Evolutionary conservation across 2,113 vertebrate species (phyloP).

Genomic region (Lynx canadensis): DNA sequence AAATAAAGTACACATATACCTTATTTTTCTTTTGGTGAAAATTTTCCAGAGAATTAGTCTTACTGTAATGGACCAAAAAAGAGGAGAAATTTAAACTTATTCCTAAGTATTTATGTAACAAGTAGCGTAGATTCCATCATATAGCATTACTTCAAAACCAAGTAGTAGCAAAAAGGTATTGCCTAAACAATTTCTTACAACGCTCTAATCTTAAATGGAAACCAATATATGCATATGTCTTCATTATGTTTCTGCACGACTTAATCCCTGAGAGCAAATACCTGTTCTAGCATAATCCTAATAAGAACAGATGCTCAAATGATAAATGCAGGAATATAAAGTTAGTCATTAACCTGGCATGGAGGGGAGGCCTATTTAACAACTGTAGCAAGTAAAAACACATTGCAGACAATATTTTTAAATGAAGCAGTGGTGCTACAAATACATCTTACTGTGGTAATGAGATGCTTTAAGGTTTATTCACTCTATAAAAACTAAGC

Average conservation of each 20-base stretch:
- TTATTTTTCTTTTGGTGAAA: slow-evolving; percentile 36
- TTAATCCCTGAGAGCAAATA: slow-evolving; percentile 20
- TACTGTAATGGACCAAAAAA: slow-evolving; percentile 70
- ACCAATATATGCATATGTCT: background rate
- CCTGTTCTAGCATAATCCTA: slow-evolving; percentile 31
- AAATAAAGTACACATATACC: background rate
- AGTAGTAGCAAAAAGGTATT: slow-evolving; percentile 17
- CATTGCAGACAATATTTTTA: slow-evolving; percentile 32
- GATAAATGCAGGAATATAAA: slow-evolving; percentile 32
- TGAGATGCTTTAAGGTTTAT: slow-evolving; percentile 51
- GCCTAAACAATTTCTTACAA: slow-evolving; percentile 40
- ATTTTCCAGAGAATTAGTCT: slow-evolving; percentile 60
- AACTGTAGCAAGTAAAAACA: slow-evolving; percentile 44
- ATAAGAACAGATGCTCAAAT: slow-evolving; percentile 27
- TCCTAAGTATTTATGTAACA: slow-evolving; percentile 26
- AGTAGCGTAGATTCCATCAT: background rate
- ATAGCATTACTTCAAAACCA: slow-evolving; percentile 53
- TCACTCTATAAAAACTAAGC: slow-evolving; percentile 20
- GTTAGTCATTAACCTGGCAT: slow-evolving; percentile 42
- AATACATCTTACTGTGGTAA: slow-evolving; percentile 21
- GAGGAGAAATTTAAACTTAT: slow-evolving; percentile 57
- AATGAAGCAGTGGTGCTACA: slow-evolving; percentile 45
- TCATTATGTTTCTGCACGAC: slow-evolving; percentile 33
- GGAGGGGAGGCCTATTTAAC: slow-evolving; percentile 35
- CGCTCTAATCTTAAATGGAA: slow-evolving; percentile 43